Conservation (phyloP, 1,140 invertebrate genomes). For the Drosophila kikkawai region DNA sequence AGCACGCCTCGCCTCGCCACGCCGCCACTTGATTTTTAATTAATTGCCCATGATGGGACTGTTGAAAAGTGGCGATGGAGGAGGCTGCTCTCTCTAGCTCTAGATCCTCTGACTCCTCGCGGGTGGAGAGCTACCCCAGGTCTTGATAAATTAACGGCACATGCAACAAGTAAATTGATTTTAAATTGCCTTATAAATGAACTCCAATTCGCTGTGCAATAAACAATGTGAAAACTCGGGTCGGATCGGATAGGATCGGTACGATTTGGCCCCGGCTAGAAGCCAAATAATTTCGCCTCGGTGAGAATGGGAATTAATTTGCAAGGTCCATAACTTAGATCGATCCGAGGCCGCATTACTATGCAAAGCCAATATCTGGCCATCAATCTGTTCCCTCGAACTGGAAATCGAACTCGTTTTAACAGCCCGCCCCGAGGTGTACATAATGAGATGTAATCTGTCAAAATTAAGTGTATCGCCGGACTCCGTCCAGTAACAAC, state of each 20-base stretch:
- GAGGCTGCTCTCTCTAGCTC: conserved; percentile 4
- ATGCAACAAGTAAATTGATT: conserved; percentile 82
- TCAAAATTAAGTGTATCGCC: conserved; percentile 81
- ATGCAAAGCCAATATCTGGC: conserved; percentile 71
- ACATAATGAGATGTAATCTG: conserved; percentile 83
- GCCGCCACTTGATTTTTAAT: conserved; percentile 68
- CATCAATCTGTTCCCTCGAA: conserved; percentile 69
- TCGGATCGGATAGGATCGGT: conserved; percentile 24
- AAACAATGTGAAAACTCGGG: conserved; percentile 57
- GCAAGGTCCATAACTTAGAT: conserved; percentile 67
- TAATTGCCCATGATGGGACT: conserved; percentile 81
- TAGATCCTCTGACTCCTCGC: not conserved
- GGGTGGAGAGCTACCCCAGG: conserved; percentile 4
- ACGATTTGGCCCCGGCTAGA: conserved; percentile 2
- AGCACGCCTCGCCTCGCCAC: conserved; percentile 54
- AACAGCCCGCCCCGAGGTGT: conserved; percentile 64
- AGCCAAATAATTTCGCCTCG: conserved; percentile 47
- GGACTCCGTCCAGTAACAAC: conserved; percentile 39
- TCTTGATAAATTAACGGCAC: conserved; percentile 81
- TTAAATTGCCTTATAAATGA: conserved; percentile 82
- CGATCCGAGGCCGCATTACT: conserved; percentile 54
- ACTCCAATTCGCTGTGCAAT: conserved; percentile 71
- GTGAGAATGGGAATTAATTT: conserved; percentile 64
- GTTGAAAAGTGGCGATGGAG: conserved; percentile 66
- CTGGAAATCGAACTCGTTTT: conserved; percentile 66